Conservation (phyloP, 2,113 vertebrate species). For the Vimba vimba region DNA sequence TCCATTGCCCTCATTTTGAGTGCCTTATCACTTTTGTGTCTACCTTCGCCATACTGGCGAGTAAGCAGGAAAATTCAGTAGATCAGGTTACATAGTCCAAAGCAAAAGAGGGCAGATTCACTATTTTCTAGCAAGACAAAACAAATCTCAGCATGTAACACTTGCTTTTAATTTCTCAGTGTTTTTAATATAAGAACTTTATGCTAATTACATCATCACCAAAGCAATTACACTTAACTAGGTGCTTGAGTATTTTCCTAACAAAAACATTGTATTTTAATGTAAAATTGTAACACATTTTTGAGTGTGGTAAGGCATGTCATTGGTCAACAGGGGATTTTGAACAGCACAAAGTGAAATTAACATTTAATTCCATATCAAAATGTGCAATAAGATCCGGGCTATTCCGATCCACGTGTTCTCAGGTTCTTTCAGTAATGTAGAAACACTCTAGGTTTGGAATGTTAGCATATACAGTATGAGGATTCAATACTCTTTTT, state of each 20-base stretch:
- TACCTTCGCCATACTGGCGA: background rate
- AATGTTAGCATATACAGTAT: background rate
- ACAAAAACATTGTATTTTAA: conserved; percentile 3
- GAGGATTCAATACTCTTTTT: background rate
- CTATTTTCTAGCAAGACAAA: background rate
- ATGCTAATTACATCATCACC: background rate
- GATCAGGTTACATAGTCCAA: background rate
- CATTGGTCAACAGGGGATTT: background rate
- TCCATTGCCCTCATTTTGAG: conserved; percentile 17
- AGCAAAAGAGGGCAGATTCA: background rate
- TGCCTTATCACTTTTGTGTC: conserved; percentile 12
- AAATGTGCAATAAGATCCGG: conserved; percentile 30
- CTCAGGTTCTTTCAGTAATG: conserved; percentile 10
- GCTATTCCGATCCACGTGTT: background rate
- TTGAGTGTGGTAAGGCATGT: background rate
- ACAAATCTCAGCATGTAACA: background rate
- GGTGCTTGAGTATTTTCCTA: conserved; percentile 32
- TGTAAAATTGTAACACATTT: background rate
- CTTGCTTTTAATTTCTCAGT: background rate
- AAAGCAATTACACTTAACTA: conserved; percentile 10
- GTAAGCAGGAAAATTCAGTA: background rate
- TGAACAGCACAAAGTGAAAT: conserved; percentile 5
- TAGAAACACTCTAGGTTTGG: conserved; percentile 10
- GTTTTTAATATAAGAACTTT: background rate
- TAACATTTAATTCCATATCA: conserved; percentile 19